phyloP scores from a whole-genome alignment of 2,888 invertebrate genomes.

The Conops quadrifasciatus region DNA sequence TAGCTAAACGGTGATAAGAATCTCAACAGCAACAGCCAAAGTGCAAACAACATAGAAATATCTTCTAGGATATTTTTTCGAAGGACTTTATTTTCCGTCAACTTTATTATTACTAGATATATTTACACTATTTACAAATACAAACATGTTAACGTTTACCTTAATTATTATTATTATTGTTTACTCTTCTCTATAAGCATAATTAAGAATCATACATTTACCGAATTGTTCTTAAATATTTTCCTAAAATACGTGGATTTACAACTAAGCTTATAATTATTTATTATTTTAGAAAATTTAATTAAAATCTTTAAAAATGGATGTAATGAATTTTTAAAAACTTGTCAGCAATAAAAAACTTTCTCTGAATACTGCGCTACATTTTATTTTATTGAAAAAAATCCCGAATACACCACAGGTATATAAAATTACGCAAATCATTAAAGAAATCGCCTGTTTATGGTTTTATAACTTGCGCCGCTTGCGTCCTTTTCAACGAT shows the following conservation, averaged over 20 bases:
- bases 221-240: constrained; percentile 49
- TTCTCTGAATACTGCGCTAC: not conserved
- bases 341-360: constrained; percentile 16
- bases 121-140: constrained; percentile 37
- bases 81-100: constrained; percentile 47
- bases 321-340: constrained; percentile 18
- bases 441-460: not conserved
- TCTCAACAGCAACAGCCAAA: constrained; percentile 34
- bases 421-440: not conserved
- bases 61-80: constrained; percentile 46
- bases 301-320: constrained; percentile 12
- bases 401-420: not conserved
- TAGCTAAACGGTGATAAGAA: constrained; percentile 29
- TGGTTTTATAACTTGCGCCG: too few relatives aligned
- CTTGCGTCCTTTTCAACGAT: too few relatives aligned
- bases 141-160: constrained; percentile 48
- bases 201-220: constrained; percentile 53
- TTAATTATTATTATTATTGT: constrained; percentile 50
- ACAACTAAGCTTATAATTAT: constrained; percentile 50
- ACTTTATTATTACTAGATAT: constrained; percentile 46
- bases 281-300: constrained; percentile 6
- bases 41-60: constrained; percentile 40
- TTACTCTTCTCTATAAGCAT: constrained; percentile 50
- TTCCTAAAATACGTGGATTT: constrained; percentile 48
- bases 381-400: too few relatives aligned